Base-by-base conservation (phyloP, 2,888 invertebrate species). In the Chouioia cunea region DNA sequence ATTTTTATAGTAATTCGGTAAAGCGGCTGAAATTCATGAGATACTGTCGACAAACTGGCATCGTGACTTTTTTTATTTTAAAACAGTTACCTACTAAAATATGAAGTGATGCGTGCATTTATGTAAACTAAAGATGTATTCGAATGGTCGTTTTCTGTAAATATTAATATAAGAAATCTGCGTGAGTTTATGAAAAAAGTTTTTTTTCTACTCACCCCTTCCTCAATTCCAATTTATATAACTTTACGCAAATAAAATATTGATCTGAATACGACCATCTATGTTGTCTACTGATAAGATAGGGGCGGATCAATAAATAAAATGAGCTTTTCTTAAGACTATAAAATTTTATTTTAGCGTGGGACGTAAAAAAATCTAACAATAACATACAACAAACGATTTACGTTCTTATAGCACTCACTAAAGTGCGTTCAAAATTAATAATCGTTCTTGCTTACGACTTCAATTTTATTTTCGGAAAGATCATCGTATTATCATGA, bases 71-170 rank as follows among this genome's bases (percentile, higher is more conserved):
- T 10, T 36, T 36, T 12, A 36, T 36, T 36, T 8, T 36, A 2
- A 36, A 12, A 36, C 6, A 36, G 36, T 36, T 36, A 53, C 12
- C 10, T 6, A 53, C 15, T 22, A 53, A 53, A 22, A 53, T 14
- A 57, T 22, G 47, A 63, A 23, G 48, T 71, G 74, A 67, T 68
- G 65, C 47, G 71, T 74, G 73, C 76, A 73, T 80, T 73, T 71
- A 79, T 79, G 81, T 81, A 79, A 76, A 77, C 77, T 78, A 79
- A 76, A 74, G 64, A 77, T 77, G 77, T 78, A 77, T 76, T 77
- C 73, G 77, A 78, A 77, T 79, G 78, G 79, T 75, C 75, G 78
- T 79, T 79, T 74, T 80, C 77, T 80, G 81, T 81, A 80, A 80
- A 81, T 81, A 80, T 75, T 77, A 79, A 76, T 71, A 71, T 80